Conservation (phyloP, 2,113 vertebrate genomes). For the Emydocephalus ijimae region DNA sequence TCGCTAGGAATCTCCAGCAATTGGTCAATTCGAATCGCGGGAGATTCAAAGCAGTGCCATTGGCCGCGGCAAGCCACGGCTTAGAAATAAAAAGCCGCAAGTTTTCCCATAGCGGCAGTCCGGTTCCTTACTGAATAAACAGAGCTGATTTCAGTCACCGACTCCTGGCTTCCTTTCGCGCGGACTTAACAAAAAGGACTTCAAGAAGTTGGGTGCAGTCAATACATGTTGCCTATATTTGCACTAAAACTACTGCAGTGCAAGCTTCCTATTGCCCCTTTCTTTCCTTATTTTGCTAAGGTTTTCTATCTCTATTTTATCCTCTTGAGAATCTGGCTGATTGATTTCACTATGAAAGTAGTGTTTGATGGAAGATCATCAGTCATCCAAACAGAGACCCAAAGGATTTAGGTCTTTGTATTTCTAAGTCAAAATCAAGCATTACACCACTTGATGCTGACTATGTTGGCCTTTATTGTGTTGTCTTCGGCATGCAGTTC, state of each 20-base stretch:
- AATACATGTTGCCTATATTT: not conserved
- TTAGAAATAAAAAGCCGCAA: no score
- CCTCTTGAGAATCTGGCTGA: not conserved
- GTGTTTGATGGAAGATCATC: not conserved
- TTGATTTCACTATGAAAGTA: not conserved
- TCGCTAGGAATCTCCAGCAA: no score
- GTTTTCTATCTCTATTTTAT: not conserved
- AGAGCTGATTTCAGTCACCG: no score
- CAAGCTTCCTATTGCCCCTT: not conserved
- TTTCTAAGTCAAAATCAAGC: not conserved
- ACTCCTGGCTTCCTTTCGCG: no score
- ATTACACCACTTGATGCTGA: not conserved
- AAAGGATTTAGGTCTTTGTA: not conserved
- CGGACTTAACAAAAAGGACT: no score
- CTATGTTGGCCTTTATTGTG: not conserved
- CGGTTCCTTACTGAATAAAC: no score
- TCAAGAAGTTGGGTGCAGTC: not conserved
- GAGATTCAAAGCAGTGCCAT: no score
- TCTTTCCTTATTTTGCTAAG: not conserved
- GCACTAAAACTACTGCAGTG: not conserved
- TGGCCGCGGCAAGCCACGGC: no score
- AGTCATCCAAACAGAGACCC: not conserved
- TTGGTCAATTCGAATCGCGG: no score
- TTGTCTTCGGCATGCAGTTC: not conserved
- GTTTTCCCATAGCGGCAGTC: no score